phyloP scores from a whole-genome alignment of 30 jellyfish, hydroid and myxozoan species.

The Turritopsis dohrnii region DNA sequence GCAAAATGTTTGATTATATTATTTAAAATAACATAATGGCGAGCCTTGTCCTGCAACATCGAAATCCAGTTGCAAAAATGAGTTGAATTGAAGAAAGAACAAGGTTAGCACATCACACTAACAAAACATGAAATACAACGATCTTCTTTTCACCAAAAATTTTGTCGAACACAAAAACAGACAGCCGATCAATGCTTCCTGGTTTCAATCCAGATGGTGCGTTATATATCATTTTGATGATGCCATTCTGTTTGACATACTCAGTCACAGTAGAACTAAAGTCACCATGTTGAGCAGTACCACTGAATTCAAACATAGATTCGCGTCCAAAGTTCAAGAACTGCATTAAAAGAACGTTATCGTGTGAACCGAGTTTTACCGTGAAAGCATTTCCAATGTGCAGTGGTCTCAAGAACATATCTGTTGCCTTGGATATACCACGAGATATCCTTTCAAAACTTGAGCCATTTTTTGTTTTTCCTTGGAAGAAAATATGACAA shows the following conservation, averaged over 20 bases:
- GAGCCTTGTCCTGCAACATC: no score
- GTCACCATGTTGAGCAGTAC: background rate
- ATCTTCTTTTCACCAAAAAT: background rate
- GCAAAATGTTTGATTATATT: no score
- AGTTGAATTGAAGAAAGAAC: background rate
- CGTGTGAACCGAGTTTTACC: background rate
- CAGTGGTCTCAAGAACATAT: slow-evolving; percentile 23
- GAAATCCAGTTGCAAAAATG: no score
- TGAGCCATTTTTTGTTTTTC: slow-evolving; percentile 35
- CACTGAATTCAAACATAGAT: background rate
- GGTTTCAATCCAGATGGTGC: slow-evolving; percentile 7
- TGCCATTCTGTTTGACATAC: background rate
- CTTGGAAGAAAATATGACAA: background rate
- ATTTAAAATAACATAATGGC: no score
- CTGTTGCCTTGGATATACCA: slow-evolving; percentile 26
- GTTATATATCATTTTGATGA: background rate
- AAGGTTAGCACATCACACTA: background rate
- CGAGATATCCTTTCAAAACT: slow-evolving; percentile 56
- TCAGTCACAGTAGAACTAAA: background rate
- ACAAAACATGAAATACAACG: background rate
- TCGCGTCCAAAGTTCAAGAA: background rate
- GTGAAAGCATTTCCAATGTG: slow-evolving; percentile 50
- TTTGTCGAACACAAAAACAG: background rate
- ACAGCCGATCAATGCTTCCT: background rate
- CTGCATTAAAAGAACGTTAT: background rate